These are phyloP conservation scores for Halocaridina rubra DNA, from an alignment of 2,888 invertebrate genomes.

Conservation along the genomic window DNA sequence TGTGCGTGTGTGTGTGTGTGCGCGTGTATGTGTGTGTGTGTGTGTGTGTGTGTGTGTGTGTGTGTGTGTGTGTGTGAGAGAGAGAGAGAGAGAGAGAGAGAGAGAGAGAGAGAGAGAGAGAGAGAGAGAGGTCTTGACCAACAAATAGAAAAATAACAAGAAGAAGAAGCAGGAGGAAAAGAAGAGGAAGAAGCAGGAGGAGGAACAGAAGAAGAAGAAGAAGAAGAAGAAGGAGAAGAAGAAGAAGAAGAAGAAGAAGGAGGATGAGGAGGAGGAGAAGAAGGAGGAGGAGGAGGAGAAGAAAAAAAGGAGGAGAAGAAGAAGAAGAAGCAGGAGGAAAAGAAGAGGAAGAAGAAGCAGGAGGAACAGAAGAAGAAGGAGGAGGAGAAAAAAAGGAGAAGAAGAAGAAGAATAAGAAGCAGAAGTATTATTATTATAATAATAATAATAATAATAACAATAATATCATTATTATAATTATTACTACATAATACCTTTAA, in stretches of 20 bases:
- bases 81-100: background rate
- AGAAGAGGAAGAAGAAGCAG: background rate
- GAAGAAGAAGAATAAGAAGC: background rate
- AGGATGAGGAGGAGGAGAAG: background rate
- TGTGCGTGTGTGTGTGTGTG: constrained; percentile 30
- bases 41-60: constrained; percentile 12
- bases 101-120: background rate
- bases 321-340: too few species aligned
- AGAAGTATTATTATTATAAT: background rate
- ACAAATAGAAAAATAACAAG: background rate
- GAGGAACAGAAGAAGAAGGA: background rate
- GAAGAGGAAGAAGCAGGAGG: background rate
- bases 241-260: background rate
- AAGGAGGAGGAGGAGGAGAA: background rate
- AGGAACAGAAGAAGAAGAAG: constrained; percentile 6
- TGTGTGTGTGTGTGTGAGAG: background rate
- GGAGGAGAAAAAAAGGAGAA: background rate
- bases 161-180: background rate
- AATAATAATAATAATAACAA: background rate
- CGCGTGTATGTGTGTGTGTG: constrained; percentile 5
- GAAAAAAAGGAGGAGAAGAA: background rate
- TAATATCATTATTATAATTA: too few species aligned
- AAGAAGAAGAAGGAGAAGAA: background rate
- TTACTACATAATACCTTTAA: background rate
- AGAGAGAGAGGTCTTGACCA: background rate